These are phyloP conservation scores for Brachyhypopomus gauderio DNA, from an alignment of 2,113 vertebrate genomes.

Conservation along the genomic window DNA sequence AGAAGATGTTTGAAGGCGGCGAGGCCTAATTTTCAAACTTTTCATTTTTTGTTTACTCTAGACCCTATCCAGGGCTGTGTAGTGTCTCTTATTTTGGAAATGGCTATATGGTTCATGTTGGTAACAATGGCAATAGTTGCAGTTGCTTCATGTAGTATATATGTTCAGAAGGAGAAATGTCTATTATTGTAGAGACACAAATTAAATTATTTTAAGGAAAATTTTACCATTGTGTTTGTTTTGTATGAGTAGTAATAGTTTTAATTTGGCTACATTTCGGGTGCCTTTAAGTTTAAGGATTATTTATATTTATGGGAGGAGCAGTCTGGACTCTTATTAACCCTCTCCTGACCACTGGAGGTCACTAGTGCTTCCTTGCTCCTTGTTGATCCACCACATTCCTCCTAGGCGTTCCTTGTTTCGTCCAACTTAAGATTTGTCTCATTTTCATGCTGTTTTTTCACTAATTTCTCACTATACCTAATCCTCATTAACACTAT, in stretches of 20 bases:
- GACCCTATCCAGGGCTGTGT: background rate
- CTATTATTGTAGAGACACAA: conserved; percentile 26
- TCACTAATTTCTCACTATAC: background rate
- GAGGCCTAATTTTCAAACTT: conserved; percentile 72
- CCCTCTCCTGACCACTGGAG: conserved; percentile 20
- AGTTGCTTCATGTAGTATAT: conserved; percentile 24
- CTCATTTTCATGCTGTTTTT: background rate
- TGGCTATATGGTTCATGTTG: conserved; percentile 1
- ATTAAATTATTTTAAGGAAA: conserved; percentile 49
- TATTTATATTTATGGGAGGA: background rate
- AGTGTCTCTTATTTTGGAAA: conserved; percentile 21
- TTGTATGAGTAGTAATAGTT: background rate
- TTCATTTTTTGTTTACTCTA: conserved; percentile 27
- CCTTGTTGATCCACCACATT: background rate
- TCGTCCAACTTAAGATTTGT: background rate
- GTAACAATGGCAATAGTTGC: conserved; percentile 3
- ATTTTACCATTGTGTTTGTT: background rate
- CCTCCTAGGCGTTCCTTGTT: background rate
- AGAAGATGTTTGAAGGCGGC: conserved; percentile 86
- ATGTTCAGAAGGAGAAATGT: conserved; percentile 32
- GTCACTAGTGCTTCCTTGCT: background rate
- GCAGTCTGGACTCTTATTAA: background rate
- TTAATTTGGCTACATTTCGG: background rate
- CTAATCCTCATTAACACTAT: background rate
- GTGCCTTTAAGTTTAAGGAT: background rate